phyloP scores from a whole-genome alignment of 2,797 vertebrate genomes.

The Myotis findleyi region DNA sequence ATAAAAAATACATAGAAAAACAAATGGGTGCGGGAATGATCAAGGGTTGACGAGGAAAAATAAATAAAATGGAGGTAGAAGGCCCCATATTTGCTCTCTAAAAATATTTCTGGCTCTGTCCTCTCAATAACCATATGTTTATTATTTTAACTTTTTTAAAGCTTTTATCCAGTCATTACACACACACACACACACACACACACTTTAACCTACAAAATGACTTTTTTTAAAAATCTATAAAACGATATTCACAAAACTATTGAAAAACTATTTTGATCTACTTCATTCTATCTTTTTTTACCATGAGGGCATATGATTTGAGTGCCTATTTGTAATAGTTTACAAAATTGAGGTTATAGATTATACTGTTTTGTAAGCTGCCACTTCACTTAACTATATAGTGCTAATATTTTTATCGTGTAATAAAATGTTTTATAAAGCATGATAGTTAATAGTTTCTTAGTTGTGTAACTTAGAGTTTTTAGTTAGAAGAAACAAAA shows the following conservation, averaged over 20 bases:
- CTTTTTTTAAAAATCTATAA: neutral
- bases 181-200: neutral
- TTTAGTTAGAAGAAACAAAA: slow-evolving; percentile 13
- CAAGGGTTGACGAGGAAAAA: neutral
- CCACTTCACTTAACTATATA: neutral
- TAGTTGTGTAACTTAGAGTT: neutral
- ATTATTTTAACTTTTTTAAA: slow-evolving; percentile 11
- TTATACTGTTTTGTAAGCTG: neutral
- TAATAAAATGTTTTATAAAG: slow-evolving; percentile 29
- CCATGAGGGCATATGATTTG: neutral
- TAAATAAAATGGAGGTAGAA: neutral
- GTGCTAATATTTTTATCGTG: neutral
- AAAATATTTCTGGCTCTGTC: neutral
- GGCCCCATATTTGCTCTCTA: neutral
- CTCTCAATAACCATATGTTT: neutral
- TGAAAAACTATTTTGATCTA: neutral
- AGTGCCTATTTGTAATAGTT: neutral
- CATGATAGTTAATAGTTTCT: neutral
- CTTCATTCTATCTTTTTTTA: neutral
- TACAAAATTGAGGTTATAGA: neutral
- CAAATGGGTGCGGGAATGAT: neutral
- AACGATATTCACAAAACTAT: neutral
- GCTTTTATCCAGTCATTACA: neutral
- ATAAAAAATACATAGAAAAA: neutral
- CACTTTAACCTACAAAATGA: neutral